These are phyloP conservation scores for Aphelenchoides besseyi DNA, from an alignment of 1,140 invertebrate species.

Conservation along the genomic window DNA sequence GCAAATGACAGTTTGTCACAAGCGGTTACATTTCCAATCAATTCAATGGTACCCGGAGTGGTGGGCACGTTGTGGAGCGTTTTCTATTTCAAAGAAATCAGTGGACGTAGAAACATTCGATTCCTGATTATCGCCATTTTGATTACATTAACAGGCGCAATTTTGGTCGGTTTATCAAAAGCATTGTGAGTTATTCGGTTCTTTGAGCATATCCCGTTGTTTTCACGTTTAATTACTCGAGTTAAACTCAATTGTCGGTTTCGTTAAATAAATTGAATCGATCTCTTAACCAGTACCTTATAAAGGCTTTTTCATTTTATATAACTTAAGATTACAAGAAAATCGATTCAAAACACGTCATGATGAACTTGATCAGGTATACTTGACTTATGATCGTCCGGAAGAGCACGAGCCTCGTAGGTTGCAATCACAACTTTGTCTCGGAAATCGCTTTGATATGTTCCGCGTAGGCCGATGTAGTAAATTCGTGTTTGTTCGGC, in stretches of 20 bases:
- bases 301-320: no score
- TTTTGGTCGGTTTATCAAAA: conserved; percentile 47
- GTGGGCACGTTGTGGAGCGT: conserved; percentile 49
- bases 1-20: conserved; percentile 64
- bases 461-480: conserved; percentile 84
- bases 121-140: conserved; percentile 31
- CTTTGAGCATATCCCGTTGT: not conserved
- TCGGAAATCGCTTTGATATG: conserved; percentile 47
- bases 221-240: not conserved
- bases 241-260: not conserved
- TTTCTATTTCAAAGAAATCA: conserved; percentile 55
- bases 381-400: conserved; percentile 51
- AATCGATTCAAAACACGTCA: conserved; percentile 43
- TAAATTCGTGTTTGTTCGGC: conserved; percentile 78
- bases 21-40: conserved; percentile 64
- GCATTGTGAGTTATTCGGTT: conserved; percentile 22
- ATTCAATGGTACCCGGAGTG: conserved; percentile 40
- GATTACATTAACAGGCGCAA: conserved; percentile 38
- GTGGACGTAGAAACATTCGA: conserved; percentile 26
- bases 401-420: conserved; percentile 47
- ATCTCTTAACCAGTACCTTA: not conserved
- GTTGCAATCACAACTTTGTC: conserved; percentile 52
- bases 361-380: conserved; percentile 38
- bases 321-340: not conserved
- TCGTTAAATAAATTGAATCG: not conserved